Base-by-base conservation (phyloP, 2,888 invertebrate species). In the Cheilosia impressa region DNA sequence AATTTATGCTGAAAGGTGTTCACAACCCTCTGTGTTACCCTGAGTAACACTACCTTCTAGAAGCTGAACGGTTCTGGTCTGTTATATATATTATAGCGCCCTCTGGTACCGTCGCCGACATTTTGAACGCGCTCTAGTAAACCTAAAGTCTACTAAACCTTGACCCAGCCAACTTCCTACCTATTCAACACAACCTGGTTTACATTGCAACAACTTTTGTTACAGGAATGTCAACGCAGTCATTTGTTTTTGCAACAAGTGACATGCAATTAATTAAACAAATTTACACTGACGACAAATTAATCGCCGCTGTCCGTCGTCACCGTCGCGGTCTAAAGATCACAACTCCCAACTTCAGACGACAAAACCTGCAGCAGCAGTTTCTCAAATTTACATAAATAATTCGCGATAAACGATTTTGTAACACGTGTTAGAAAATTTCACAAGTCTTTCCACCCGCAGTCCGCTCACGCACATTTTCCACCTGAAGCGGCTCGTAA, bases 251-350 rank as follows among this genome's bases (percentile, higher is more conserved):
- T 38, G 3, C 22, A 62, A 47, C 43, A 68, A 73, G 73, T 73
- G 80, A n/a, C 47, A 68, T 62, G 62, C 73, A 80, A 73, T 80
- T 73, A 80, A 73, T 68, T 60, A 75, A 80, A 17, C 41, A 68
- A 68, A 80, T 75, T 80, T 80, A 45, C 68, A 68, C 66, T 31
- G 47, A 43, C 50, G 60, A 68, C 73, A 73, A 73, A 80, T 80
- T 80, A 80, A 80, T 73, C 19, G 62, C 68, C 68, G 53, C 55
- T 34, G 80, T 57, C 31, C 52, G 24, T 15, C 43, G 13, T 43
- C 43, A 13, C 15, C 9, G 10, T 47, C 41, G 58, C 13, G 45
- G 27, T 6, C 45, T 58, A 22, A 31, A 69, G 53, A n/a, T 34
- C 27, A 58, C 50, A 66, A 50, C 19, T 63, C n/a, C 38, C n/a